Conservation (phyloP, 2,113 vertebrate genomes). For the Marcusenius ussheri region DNA sequence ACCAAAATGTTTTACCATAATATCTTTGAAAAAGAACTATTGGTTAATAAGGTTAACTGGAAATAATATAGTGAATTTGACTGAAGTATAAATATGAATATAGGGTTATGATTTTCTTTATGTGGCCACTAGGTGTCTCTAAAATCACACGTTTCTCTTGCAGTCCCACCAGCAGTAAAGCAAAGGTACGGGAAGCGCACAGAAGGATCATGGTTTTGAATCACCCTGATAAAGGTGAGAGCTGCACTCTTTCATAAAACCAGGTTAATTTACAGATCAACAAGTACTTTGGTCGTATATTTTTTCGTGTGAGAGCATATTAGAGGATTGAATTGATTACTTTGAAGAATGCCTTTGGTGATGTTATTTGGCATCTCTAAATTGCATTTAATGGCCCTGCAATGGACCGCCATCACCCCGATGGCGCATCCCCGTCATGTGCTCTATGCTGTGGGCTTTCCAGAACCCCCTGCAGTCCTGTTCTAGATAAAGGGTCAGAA, state of each 20-base stretch:
- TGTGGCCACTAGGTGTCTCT: background rate
- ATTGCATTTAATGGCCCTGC: background rate
- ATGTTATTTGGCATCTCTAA: background rate
- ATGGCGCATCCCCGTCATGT: too few relatives aligned
- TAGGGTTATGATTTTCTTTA: background rate
- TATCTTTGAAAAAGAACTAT: background rate
- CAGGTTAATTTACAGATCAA: background rate
- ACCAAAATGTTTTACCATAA: background rate
- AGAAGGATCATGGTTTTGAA: constrained; percentile 87
- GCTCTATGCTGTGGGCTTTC: background rate
- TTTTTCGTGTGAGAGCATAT: constrained; percentile 47
- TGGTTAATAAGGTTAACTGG: background rate
- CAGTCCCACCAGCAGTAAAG: constrained; percentile 74
- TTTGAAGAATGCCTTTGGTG: background rate
- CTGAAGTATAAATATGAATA: background rate
- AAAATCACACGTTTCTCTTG: constrained; percentile 20
- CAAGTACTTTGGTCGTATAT: background rate
- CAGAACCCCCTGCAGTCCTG: background rate
- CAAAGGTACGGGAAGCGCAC: constrained; percentile 78
- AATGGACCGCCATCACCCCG: background rate
- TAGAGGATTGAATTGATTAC: background rate
- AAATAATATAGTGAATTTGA: background rate
- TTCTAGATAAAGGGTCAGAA: background rate
- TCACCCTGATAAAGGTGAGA: constrained; percentile 90
- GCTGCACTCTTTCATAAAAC: background rate